Conservation (phyloP, 1,140 invertebrate species). For the Drosophila nasuta region DNA sequence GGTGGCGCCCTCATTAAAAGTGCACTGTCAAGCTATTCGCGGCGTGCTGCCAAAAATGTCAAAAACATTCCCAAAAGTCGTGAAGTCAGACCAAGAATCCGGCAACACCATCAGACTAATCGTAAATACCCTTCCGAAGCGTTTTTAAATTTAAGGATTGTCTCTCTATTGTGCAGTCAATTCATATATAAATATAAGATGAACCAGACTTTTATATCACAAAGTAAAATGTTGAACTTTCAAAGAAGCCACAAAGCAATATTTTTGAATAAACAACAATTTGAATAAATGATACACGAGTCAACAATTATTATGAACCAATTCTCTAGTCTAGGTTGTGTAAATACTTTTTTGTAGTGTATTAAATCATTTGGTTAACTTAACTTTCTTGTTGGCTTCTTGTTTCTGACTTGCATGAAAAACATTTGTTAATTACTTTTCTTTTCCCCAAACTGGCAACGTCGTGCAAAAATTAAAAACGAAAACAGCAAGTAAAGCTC, state of each 20-base stretch:
- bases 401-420: conserved; percentile 47
- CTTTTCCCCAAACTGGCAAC: neutral
- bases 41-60: conserved; percentile 42
- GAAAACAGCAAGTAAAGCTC: neutral
- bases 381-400: conserved; percentile 30
- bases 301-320: no score
- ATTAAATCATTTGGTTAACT: neutral
- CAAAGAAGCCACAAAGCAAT: no score
- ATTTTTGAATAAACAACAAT: no score
- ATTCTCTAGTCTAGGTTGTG: neutral
- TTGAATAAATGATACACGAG: no score
- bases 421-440: conserved; percentile 78
- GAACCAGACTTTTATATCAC: no score
- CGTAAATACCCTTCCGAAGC: neutral
- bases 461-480: neutral
- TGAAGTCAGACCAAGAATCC: conserved; percentile 6
- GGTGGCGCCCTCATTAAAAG: conserved; percentile 73
- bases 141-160: neutral
- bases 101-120: no score
- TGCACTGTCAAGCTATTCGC: conserved; percentile 49
- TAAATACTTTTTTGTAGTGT: neutral
- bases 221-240: no score
- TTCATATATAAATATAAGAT: no score
- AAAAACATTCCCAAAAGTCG: conserved; percentile 52
- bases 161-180: no score